phyloP scores from a whole-genome alignment of 2,888 invertebrate genomes.

The Linnaemya tessellans region DNA sequence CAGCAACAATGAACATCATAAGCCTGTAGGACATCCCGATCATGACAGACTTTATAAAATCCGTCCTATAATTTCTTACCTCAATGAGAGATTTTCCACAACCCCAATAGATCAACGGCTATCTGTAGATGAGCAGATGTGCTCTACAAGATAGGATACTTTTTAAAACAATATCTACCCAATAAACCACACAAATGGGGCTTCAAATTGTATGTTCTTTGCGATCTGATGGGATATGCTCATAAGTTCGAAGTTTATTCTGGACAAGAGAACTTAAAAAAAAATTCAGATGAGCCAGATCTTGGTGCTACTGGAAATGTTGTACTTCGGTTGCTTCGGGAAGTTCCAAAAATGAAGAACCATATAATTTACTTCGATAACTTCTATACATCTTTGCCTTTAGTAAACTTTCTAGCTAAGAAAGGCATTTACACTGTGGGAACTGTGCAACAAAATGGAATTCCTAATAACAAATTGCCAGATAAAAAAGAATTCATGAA shows the following conservation, averaged over 20 bases:
- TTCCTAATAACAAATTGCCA: constrained; percentile 52
- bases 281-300: constrained; percentile 31
- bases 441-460: constrained; percentile 52
- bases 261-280: constrained; percentile 22
- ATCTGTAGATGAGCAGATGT: constrained; percentile 41
- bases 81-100: constrained; percentile 31
- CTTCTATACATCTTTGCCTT: constrained; percentile 42
- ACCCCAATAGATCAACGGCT: constrained; percentile 23
- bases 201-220: constrained; percentile 49
- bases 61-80: constrained; percentile 17
- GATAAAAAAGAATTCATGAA: constrained; percentile 56
- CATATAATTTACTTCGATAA: constrained; percentile 54
- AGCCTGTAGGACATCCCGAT: constrained; percentile 36
- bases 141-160: too few relatives aligned
- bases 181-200: constrained; percentile 26
- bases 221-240: constrained; percentile 47
- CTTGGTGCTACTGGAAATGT: constrained; percentile 46
- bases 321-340: constrained; percentile 52
- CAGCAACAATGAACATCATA: constrained; percentile 30
- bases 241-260: constrained; percentile 54
- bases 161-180: constrained; percentile 35
- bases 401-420: constrained; percentile 16
- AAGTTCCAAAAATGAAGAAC: constrained; percentile 42
- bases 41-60: constrained; percentile 47
- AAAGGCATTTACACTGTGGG: constrained; percentile 40